A percentile compares a stretch with the other conserved stretches of the same genome.
Conservation (phyloP, 2,888 invertebrate species). For the Diploptera punctata region DNA sequence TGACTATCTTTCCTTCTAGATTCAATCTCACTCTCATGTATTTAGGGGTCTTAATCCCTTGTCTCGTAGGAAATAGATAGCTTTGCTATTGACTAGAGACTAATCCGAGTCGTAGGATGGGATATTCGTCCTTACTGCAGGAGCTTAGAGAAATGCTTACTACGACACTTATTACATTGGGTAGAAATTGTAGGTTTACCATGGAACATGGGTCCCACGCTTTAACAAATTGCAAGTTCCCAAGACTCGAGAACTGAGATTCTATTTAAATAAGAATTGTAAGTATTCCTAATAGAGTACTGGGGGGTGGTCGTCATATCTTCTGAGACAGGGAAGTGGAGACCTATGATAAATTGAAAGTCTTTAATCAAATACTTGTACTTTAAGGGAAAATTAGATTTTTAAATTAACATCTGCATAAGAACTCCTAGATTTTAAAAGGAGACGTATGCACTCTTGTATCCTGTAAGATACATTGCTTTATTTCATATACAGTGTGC, state of each 20-base stretch:
- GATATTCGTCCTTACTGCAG: neutral
- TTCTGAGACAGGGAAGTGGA: neutral
- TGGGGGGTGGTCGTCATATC: neutral
- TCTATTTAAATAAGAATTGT: neutral
- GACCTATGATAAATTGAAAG: no score
- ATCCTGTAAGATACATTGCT: no score
- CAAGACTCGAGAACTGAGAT: neutral
- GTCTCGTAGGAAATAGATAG: slow-evolving; percentile 34
- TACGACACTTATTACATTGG: neutral
- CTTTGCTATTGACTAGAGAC: slow-evolving; percentile 32
- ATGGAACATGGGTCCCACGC: neutral
- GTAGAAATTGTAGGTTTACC: neutral
- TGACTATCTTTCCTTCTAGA: neutral
- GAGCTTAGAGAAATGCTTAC: neutral
- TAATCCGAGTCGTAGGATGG: slow-evolving; percentile 28
- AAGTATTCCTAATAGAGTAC: no score
- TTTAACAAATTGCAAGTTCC: neutral
- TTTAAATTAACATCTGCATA: no score
- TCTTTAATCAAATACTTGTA: no score
- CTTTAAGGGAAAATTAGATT: no score
- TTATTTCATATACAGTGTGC: no score
- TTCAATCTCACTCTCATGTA: slow-evolving; percentile 34
- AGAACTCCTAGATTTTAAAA: no score
- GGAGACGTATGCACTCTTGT: no score
- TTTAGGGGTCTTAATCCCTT: slow-evolving; percentile 38